Evolutionary conservation across 2,113 vertebrate species (phyloP).

Genomic region (Clupea harengus): DNA sequence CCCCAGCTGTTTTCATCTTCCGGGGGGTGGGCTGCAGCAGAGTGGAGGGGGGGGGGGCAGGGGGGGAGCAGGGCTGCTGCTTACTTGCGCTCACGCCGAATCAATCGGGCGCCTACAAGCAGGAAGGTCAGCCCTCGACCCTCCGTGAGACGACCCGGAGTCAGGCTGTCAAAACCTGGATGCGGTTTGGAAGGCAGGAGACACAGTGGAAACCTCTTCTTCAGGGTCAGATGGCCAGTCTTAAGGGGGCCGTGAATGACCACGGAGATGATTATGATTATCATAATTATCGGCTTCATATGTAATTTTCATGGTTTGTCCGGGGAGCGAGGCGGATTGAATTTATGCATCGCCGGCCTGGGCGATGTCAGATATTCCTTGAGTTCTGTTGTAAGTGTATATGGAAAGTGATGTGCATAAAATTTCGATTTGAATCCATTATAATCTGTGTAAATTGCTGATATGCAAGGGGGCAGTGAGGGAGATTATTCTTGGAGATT

Average conservation of each 20-base stretch:
- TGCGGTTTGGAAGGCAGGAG: not conserved
- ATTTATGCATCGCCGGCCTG: not conserved
- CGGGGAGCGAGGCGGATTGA: not conserved
- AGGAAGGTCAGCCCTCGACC: not conserved
- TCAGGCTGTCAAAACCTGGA: not conserved
- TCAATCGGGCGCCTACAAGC: not conserved
- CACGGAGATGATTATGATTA: not conserved
- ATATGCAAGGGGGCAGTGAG: not conserved
- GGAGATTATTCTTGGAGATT: not conserved
- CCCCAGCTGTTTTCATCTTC: constrained; percentile 68
- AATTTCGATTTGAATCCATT: not conserved
- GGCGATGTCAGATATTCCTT: not conserved
- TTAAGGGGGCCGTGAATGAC: not conserved
- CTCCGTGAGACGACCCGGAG: not conserved
- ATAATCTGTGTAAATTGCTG: not conserved
- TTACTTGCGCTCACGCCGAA: not conserved
- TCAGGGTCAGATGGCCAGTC: not conserved
- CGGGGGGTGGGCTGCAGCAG: not conserved
- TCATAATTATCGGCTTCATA: too few relatives aligned
- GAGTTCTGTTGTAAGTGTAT: not conserved
- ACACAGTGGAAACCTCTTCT: not conserved
- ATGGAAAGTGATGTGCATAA: not conserved
- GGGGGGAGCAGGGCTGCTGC: not conserved
- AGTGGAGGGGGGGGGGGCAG: too few relatives aligned
- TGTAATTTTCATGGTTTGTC: not conserved